Percentiles rank a stretch among this genome's conserved stretches.
phyloP scores from a whole-genome alignment of 2,113 vertebrate species.

The Pao palembangensis region DNA sequence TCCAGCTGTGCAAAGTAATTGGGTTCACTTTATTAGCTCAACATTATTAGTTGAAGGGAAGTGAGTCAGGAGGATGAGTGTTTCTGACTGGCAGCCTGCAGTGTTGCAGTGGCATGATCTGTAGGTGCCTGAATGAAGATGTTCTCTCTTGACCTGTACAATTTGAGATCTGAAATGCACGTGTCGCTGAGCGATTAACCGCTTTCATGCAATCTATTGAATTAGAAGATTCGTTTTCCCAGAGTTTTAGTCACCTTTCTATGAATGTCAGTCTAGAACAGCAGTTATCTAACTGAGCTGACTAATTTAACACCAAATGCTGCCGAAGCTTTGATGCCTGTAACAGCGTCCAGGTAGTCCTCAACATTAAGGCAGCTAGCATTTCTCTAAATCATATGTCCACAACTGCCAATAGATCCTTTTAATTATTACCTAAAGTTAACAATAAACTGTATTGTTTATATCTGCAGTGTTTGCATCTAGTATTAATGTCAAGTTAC shows the following conservation, averaged over 20 bases:
- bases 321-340: conserved; percentile 48
- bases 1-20: conserved; percentile 71
- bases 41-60: conserved; percentile 37
- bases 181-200: neutral
- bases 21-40: conserved; percentile 56
- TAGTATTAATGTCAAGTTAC: no score
- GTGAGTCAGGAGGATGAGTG: conserved; percentile 19
- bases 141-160: neutral
- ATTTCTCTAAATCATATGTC: no score
- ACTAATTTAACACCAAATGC: conserved; percentile 38
- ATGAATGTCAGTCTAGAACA: conserved; percentile 8
- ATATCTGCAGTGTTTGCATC: neutral
- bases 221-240: no score
- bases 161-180: neutral
- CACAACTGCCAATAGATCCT: no score
- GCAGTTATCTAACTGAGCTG: conserved; percentile 22
- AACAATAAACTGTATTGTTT: no score
- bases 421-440: no score
- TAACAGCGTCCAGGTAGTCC: conserved; percentile 50
- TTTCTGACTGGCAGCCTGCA: neutral
- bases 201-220: no score
- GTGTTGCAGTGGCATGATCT: no score
- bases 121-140: no score
- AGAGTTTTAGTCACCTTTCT: no score
- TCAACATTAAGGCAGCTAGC: no score